Base-by-base conservation (phyloP, 1,140 invertebrate species). In the Colletes gigas region DNA sequence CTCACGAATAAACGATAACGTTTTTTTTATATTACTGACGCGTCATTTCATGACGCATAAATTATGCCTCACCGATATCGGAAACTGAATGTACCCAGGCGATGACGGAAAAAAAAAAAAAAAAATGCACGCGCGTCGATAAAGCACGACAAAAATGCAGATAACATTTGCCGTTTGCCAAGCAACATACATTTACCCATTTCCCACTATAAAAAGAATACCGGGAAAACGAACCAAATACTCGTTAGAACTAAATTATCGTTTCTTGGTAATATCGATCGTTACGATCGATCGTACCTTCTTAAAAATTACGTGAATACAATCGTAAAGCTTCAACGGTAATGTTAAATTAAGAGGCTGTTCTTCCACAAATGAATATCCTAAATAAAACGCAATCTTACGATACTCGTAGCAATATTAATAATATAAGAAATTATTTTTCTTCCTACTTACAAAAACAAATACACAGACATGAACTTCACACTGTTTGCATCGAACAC, bases 301-400 rank as follows among this genome's bases (percentile, higher is more conserved):
- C 19, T 47, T 4, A 54, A 55, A 55, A n/a, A 5, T 63, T 55
- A 55, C 14, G 19, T 12, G 19, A 73, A 78, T 72, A 52, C 54
- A 17, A 30, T 72, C 15, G 17, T 66, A 62, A 77, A 79, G 70
- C 60, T 79, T 73, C 54, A 63, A 30, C 19, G 7, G 73, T 57
- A 67, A 59, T 15, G 65, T 84, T 63, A 75, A 77, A 77, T 77
- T 72, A 77, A 82, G 55, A 85, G 41, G 62, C 12, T 50, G 3
- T 68, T 68, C 55, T 69, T 75, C 10, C 52, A 76, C 71, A 57
- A 86, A 85, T 85, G 83, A 85, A 85, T 85, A 83, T 65, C 41
- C 52, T 86, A 86, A 54, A 62, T 75, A 55, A 66, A 70, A 82
- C 66, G 50, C 19, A 50, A 65, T 47, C 76, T 72, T 72, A 66